Evolutionary conservation across 2,113 vertebrate species (phyloP).

Genomic region (Ailuropoda melanoleuca): DNA sequence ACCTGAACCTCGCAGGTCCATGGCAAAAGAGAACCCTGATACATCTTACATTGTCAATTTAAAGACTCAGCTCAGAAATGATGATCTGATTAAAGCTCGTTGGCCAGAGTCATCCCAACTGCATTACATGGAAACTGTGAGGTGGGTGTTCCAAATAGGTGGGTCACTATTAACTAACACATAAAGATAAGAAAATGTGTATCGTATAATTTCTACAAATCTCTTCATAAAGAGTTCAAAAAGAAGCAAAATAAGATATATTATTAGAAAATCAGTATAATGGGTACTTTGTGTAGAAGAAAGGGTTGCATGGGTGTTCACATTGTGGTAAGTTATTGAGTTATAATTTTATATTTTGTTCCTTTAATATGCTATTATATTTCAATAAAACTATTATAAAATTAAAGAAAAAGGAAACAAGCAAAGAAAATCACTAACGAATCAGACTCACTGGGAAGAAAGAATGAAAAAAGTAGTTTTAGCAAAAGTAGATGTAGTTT

Average conservation of each 20-base stretch:
- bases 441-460: not conserved
- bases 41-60: not conserved
- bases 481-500: not conserved
- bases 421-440: not conserved
- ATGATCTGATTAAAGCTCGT: not conserved
- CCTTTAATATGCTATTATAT: not conserved
- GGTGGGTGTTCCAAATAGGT: not conserved
- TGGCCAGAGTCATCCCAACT: not conserved
- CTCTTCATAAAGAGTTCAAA: not conserved
- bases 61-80: not conserved
- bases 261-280: not conserved
- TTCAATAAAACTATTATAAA: not conserved
- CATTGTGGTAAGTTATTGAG: not conserved
- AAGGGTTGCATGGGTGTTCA: not conserved
- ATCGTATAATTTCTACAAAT: not conserved
- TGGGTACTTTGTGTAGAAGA: not conserved
- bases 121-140: not conserved
- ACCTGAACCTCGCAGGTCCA: not conserved
- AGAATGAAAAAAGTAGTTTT: not conserved
- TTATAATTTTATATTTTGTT: not conserved
- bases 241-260: not conserved
- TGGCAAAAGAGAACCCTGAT: rapidly evolving
- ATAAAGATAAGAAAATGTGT: not conserved
- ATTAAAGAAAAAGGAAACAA: not conserved
- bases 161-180: not conserved